These are phyloP conservation scores for Melipona bicolor DNA, from an alignment of 2,888 invertebrate species.

Conservation along the genomic window DNA sequence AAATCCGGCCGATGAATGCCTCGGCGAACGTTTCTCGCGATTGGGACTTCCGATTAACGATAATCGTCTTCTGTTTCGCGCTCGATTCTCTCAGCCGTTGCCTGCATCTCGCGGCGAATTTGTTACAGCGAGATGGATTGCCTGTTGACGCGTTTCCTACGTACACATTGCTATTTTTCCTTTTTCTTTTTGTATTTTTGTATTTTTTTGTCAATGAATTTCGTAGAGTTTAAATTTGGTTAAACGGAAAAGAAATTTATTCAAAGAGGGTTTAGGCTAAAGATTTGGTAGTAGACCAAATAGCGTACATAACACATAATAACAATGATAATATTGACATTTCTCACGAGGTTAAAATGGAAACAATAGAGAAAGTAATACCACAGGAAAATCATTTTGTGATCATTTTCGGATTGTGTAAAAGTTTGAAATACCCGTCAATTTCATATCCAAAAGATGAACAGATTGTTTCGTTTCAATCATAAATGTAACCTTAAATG, in stretches of 20 bases:
- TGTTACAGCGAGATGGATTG: background rate
- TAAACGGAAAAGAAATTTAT: background rate
- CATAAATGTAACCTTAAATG: too few relatives aligned
- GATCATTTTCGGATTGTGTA: too few relatives aligned
- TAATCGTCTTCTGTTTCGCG: slow-evolving; percentile 23
- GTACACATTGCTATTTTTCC: background rate
- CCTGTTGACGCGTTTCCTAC: background rate
- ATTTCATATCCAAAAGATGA: too few relatives aligned
- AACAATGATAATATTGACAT: too few relatives aligned
- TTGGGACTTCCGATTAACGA: slow-evolving; percentile 60
- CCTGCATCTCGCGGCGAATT: background rate
- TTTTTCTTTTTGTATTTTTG: background rate
- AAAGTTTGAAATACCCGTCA: too few relatives aligned
- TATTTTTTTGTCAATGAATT: background rate
- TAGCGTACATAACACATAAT: too few relatives aligned
- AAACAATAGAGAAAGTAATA: background rate
- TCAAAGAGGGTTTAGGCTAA: too few relatives aligned
- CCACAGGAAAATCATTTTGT: too few relatives aligned
- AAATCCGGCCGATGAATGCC: slow-evolving; percentile 61
- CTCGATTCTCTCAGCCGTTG: slow-evolving; percentile 1
- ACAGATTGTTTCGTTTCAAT: too few relatives aligned
- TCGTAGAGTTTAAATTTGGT: background rate
- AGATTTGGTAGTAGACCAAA: too few relatives aligned
- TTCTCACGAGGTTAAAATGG: background rate
- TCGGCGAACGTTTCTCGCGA: slow-evolving; percentile 40